phyloP scores from a whole-genome alignment of 2,113 vertebrate genomes.

The Hippocampus zosterae region DNA sequence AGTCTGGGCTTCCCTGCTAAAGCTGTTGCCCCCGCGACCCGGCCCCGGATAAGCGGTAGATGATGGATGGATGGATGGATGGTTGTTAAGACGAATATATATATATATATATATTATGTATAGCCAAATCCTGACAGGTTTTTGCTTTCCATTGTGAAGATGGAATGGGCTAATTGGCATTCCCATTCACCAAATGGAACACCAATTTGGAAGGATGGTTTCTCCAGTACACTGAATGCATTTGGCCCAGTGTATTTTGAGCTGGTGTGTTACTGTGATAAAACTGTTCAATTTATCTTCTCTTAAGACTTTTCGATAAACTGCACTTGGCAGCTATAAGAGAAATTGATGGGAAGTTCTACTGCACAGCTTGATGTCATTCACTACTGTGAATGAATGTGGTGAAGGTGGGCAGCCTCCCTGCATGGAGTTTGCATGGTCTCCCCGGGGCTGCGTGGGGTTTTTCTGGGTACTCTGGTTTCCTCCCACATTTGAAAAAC shows the following conservation, averaged over 20 bases:
- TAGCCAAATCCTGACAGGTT: not conserved
- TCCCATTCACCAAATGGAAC: conserved; percentile 23
- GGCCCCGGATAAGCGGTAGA: too few relatives aligned
- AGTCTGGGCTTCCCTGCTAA: too few relatives aligned
- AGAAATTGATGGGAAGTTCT: not conserved
- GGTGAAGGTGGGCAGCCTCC: too few relatives aligned
- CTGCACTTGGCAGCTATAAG: not conserved
- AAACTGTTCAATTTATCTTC: conserved; percentile 2
- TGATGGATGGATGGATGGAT: too few relatives aligned
- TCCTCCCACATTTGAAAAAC: too few relatives aligned
- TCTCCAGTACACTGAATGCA: not conserved
- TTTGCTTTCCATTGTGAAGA: conserved; percentile 4
- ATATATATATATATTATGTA: too few relatives aligned
- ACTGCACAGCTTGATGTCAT: not conserved
- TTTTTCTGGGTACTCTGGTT: too few relatives aligned
- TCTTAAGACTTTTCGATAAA: not conserved
- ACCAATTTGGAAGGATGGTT: not conserved
- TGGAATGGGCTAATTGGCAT: conserved; percentile 7
- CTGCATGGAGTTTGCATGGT: too few relatives aligned
- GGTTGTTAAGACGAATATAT: too few relatives aligned
- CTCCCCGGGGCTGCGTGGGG: too few relatives aligned
- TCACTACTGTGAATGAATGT: not conserved
- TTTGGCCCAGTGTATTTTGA: not conserved
- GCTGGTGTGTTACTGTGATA: not conserved
- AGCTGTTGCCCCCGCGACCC: too few relatives aligned